phyloP scores from a whole-genome alignment of 2,113 vertebrate species.

The Corapipo altera region DNA sequence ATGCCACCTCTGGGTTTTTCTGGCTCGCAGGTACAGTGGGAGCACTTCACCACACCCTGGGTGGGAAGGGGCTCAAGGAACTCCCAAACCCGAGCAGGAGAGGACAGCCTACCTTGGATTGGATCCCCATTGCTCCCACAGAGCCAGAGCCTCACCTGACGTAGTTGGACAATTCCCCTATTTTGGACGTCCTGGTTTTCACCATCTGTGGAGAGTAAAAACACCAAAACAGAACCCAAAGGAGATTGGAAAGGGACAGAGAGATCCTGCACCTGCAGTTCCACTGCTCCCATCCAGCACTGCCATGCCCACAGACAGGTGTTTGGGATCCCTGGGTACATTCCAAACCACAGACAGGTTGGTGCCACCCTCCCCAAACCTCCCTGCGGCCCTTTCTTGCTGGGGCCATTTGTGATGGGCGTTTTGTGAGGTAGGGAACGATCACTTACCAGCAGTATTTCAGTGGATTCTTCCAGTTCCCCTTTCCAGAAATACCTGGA shows the following conservation, averaged over 20 bases:
- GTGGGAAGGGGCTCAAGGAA: background rate
- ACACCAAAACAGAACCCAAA: background rate
- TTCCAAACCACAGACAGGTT: background rate
- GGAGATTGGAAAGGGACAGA: background rate
- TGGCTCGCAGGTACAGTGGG: background rate
- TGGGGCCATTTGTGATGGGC: background rate
- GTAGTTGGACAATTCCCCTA: slow-evolving; percentile 72
- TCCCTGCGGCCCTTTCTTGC: background rate
- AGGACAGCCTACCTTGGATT: background rate
- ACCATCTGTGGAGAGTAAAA: slow-evolving; percentile 75
- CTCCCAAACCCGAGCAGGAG: background rate
- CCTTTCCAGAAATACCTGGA: slow-evolving; percentile 89
- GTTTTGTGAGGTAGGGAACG: rapidly evolving
- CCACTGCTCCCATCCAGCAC: background rate
- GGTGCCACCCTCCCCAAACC: background rate
- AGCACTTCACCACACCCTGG: background rate
- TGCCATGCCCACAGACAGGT: background rate
- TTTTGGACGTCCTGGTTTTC: slow-evolving; percentile 84
- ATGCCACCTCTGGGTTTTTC: background rate
- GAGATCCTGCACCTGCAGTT: background rate
- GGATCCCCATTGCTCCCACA: background rate
- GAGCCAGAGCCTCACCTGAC: slow-evolving; percentile 77
- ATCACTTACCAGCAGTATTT: slow-evolving; percentile 82
- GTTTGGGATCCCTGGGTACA: background rate
- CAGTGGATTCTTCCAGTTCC: slow-evolving; percentile 82